Percentiles rank a stretch among this genome's conserved stretches.
These are phyloP conservation scores for Talpa occidentalis DNA, from an alignment of 2,113 vertebrate genomes.

Conservation along the genomic window DNA sequence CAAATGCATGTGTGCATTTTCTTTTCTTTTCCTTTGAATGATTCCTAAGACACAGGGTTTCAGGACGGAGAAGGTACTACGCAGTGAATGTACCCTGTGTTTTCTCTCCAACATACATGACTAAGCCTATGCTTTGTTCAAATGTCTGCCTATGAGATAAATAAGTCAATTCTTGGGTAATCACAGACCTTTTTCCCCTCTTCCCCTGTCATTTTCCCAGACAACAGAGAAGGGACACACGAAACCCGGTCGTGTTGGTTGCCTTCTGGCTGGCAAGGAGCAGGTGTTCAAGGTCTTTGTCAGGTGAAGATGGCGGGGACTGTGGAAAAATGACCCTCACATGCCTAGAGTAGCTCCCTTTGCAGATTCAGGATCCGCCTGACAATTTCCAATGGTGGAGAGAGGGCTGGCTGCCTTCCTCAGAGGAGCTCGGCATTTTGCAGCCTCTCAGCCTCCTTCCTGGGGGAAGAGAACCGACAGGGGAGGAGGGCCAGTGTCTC, in stretches of 20 bases:
- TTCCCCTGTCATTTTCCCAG: background rate
- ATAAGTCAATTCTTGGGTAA: background rate
- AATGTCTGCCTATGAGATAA: background rate
- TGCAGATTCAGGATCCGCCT: background rate
- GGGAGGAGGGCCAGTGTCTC: background rate
- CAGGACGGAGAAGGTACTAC: background rate
- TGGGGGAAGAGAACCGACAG: background rate
- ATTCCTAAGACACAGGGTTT: background rate
- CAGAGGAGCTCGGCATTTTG: background rate
- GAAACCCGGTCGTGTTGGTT: rapidly evolving
- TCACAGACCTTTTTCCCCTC: background rate
- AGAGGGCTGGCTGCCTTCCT: background rate
- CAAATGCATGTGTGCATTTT: background rate
- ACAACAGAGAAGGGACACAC: background rate
- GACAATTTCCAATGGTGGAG: background rate
- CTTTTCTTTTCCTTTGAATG: background rate
- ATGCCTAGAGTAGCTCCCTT: background rate
- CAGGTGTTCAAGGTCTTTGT: background rate
- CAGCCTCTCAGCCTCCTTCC: background rate
- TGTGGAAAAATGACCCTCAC: background rate
- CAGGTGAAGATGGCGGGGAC: background rate
- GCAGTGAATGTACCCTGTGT: background rate
- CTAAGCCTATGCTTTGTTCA: background rate
- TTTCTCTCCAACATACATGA: background rate
- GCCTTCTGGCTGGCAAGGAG: background rate